These are phyloP conservation scores for Drosophila nikananu DNA, from an alignment of 1,140 invertebrate species.

Conservation along the genomic window DNA sequence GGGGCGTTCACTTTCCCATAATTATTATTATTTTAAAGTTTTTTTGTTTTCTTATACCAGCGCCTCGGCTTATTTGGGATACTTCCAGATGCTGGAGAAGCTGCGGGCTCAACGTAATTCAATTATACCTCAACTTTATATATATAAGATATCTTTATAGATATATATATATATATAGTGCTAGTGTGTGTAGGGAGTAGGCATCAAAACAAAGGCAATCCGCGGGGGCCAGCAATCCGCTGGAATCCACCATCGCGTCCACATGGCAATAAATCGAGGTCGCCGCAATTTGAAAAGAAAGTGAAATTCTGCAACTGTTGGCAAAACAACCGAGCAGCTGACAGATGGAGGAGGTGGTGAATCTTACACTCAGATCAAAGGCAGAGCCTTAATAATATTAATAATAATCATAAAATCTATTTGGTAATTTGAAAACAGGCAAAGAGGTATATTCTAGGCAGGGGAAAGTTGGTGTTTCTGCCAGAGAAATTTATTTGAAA, in stretches of 20 bases:
- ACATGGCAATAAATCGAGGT: slow-evolving; percentile 73
- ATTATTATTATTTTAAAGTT: slow-evolving; percentile 68
- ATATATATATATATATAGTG: neutral
- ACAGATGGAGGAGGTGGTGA: slow-evolving; percentile 51
- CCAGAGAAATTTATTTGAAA: neutral
- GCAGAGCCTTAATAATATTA: too few species aligned
- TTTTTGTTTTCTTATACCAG: too few species aligned
- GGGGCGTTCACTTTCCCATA: slow-evolving; percentile 78
- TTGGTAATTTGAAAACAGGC: neutral
- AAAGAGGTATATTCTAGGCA: too few species aligned
- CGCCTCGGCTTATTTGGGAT: slow-evolving; percentile 31
- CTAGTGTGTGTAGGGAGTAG: neutral
- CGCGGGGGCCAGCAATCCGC: slow-evolving; percentile 45
- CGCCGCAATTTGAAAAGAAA: slow-evolving; percentile 80
- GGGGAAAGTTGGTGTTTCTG: neutral
- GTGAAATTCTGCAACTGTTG: slow-evolving; percentile 81
- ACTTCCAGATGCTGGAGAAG: slow-evolving; percentile 27
- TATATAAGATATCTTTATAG: neutral
- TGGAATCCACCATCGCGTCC: slow-evolving; percentile 39
- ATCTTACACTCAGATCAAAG: slow-evolving; percentile 19
- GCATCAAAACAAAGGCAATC: slow-evolving; percentile 71
- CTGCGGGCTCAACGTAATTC: slow-evolving; percentile 71
- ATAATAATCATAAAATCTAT: too few species aligned
- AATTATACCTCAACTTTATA: slow-evolving; percentile 40
- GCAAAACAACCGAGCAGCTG: slow-evolving; percentile 58